phyloP scores from a whole-genome alignment of 2,797 vertebrate species.

The Orestias chungarensis region DNA sequence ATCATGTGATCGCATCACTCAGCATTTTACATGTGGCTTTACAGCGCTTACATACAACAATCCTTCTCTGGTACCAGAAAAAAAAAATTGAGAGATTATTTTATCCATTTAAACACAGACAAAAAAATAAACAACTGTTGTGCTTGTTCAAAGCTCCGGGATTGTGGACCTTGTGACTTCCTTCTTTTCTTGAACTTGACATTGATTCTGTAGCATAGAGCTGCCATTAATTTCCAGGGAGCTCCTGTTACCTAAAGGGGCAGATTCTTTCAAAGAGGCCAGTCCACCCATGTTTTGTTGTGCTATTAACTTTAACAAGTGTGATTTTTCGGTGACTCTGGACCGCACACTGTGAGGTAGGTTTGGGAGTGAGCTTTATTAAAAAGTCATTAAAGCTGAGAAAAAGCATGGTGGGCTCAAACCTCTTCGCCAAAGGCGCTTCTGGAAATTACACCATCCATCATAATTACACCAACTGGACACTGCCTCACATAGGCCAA shows the following conservation, averaged over 20 bases:
- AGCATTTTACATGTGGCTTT: neutral
- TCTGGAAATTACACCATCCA: slow-evolving; percentile 83
- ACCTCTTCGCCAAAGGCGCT: slow-evolving; percentile 74
- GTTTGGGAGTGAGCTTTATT: slow-evolving; percentile 79
- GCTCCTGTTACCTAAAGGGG: slow-evolving; percentile 35
- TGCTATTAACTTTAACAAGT: slow-evolving; percentile 74
- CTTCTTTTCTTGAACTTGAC: slow-evolving; percentile 13
- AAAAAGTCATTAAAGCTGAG: slow-evolving; percentile 82
- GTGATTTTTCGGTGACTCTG: slow-evolving; percentile 70
- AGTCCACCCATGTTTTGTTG: slow-evolving; percentile 61
- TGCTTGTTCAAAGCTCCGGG: neutral
- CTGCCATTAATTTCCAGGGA: slow-evolving; percentile 23
- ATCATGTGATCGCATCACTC: neutral
- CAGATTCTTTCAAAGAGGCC: slow-evolving; percentile 50
- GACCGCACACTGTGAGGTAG: slow-evolving; percentile 58
- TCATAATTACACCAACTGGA: slow-evolving; percentile 83
- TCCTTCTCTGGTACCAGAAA: neutral
- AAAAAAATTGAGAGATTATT: neutral
- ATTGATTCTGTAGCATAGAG: slow-evolving; percentile 13
- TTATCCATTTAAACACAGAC: neutral
- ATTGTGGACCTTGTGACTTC: neutral
- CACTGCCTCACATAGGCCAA: slow-evolving; percentile 62
- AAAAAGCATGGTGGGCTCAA: slow-evolving; percentile 75
- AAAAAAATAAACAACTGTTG: neutral
- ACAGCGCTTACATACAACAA: too few relatives aligned